These are phyloP conservation scores for Forbesichthys papilliferus DNA, from an alignment of 2,113 vertebrate species.

Conservation along the genomic window DNA sequence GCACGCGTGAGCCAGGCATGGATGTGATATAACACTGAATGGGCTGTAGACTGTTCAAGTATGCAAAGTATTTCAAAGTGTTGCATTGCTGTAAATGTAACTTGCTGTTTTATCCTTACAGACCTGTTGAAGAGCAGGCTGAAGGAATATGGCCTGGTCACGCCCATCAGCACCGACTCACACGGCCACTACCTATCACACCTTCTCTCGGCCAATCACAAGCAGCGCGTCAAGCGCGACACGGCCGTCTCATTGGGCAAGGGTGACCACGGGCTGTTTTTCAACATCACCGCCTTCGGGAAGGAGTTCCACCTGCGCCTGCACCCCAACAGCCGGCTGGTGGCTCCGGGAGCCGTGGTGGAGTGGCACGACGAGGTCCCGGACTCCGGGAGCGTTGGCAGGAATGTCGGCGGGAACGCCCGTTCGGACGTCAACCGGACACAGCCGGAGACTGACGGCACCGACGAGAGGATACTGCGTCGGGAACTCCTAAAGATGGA, in stretches of 20 bases:
- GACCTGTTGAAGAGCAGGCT: slow-evolving; percentile 71
- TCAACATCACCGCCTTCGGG: slow-evolving; percentile 92
- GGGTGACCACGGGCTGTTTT: slow-evolving; percentile 79
- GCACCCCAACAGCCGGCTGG: slow-evolving; percentile 80
- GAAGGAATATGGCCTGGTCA: slow-evolving; percentile 86
- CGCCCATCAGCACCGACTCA: slow-evolving; percentile 86
- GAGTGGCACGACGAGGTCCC: slow-evolving; percentile 85
- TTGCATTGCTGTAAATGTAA: slow-evolving; percentile 1
- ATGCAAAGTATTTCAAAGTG: no score
- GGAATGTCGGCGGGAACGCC: not conserved
- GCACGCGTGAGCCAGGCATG: no score
- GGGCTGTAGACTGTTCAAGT: no score
- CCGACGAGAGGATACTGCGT: slow-evolving; percentile 71
- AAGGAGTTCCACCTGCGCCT: slow-evolving; percentile 91
- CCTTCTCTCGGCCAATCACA: slow-evolving; percentile 85
- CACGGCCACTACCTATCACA: slow-evolving; percentile 89
- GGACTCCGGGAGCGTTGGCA: slow-evolving; percentile 34
- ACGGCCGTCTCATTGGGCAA: slow-evolving; percentile 19
- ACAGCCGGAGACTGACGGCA: not conserved
- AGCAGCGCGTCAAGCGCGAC: slow-evolving; percentile 83
- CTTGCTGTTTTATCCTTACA: slow-evolving; percentile 51
- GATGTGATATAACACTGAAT: no score
- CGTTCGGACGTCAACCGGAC: slow-evolving; percentile 15
- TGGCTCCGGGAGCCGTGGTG: slow-evolving; percentile 87
- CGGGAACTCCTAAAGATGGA: slow-evolving; percentile 85